phyloP scores from a whole-genome alignment of 2,797 vertebrate species.

The Luscinia luscinia region DNA sequence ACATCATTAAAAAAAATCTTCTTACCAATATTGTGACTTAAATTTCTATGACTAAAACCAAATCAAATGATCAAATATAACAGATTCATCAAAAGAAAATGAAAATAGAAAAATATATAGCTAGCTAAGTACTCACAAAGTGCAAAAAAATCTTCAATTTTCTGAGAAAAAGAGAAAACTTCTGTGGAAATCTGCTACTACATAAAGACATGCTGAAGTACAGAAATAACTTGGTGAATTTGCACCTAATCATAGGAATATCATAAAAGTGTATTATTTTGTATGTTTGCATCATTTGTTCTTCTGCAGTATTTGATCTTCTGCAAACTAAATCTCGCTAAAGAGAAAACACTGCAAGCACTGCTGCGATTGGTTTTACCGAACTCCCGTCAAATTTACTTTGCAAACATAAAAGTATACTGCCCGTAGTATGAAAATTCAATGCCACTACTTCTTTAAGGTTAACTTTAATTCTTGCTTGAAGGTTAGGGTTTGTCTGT shows the following conservation, averaged over 20 bases:
- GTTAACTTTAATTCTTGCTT: background rate
- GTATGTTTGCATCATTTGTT: background rate
- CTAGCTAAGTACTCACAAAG: background rate
- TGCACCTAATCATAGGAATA: background rate
- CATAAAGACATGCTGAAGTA: background rate
- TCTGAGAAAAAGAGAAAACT: background rate
- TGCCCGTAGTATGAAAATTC: background rate
- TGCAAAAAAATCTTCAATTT: background rate
- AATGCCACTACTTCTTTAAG: background rate
- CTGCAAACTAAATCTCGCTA: background rate
- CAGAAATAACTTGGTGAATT: background rate
- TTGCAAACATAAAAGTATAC: conserved; percentile 19
- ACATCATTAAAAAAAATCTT: background rate
- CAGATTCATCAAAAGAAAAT: background rate
- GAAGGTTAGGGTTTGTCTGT: background rate
- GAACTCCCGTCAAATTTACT: background rate
- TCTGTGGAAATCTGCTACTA: background rate
- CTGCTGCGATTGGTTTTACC: background rate
- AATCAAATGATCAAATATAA: background rate
- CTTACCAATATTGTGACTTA: background rate
- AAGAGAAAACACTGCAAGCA: background rate
- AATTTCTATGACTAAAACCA: background rate
- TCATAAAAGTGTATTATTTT: background rate
- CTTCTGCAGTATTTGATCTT: background rate
- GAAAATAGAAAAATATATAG: background rate